These are phyloP conservation scores for Seriola quinqueradiata DNA, from an alignment of 2,113 vertebrate species.

Conservation along the genomic window DNA sequence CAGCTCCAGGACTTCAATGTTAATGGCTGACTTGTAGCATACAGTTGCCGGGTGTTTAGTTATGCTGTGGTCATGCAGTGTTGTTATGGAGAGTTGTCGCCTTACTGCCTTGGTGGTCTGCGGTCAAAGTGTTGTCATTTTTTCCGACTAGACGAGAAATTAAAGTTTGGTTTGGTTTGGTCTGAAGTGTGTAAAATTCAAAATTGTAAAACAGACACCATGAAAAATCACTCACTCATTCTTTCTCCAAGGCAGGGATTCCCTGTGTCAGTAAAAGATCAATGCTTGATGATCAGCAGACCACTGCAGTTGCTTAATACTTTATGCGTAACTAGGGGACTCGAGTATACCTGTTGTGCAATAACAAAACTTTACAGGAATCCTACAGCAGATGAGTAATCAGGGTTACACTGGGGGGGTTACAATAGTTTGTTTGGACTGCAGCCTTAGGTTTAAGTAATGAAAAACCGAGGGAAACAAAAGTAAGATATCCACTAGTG, in stretches of 20 bases:
- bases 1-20: constrained; percentile 50
- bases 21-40: constrained; percentile 45
- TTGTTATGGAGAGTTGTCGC: constrained; percentile 55
- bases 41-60: constrained; percentile 52
- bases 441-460: constrained; percentile 18
- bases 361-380: constrained; percentile 44
- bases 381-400: constrained; percentile 42
- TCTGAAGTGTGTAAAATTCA: constrained; percentile 49
- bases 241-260: constrained; percentile 31
- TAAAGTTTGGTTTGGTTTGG: constrained; percentile 42
- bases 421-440: constrained; percentile 29
- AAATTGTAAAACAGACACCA: constrained; percentile 28
- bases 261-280: constrained; percentile 33
- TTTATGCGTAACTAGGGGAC: constrained; percentile 46
- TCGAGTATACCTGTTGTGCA: constrained; percentile 60
- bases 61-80: constrained; percentile 58
- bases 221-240: constrained; percentile 35
- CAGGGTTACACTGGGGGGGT: constrained; percentile 16
- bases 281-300: constrained; percentile 55
- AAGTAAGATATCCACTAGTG: constrained; percentile 17
- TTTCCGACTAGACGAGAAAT: constrained; percentile 50
- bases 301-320: constrained; percentile 34
- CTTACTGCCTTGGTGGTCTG: constrained; percentile 59
- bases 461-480: constrained; percentile 31
- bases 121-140: constrained; percentile 33